Evolutionary conservation across 1,140 invertebrate species (phyloP).

Genomic region (Drosophila willistoni): DNA sequence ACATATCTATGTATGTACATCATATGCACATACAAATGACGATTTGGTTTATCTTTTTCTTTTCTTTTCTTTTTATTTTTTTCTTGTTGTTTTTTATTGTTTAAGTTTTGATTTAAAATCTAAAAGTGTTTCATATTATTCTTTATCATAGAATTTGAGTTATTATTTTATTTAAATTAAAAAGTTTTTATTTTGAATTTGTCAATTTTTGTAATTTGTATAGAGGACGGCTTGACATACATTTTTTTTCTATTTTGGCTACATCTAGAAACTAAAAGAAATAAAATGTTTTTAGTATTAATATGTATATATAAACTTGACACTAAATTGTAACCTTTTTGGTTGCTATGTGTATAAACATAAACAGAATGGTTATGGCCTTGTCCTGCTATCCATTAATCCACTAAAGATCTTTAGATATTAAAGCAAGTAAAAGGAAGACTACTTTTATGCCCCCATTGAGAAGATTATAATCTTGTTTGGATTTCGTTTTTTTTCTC

Average conservation of each 20-base stretch:
- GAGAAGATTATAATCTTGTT: neutral
- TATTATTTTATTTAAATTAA: constrained; percentile 36
- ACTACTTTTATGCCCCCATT: neutral
- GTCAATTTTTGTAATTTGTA: constrained; percentile 63
- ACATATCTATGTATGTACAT: neutral
- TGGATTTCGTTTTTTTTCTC: too few species aligned
- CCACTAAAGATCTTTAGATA: too few species aligned
- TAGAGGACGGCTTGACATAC: constrained; percentile 79
- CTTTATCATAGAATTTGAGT: constrained; percentile 4
- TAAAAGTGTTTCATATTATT: constrained; percentile 38
- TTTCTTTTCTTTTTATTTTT: constrained; percentile 38
- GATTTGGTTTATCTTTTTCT: constrained; percentile 30
- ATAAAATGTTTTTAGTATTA: neutral
- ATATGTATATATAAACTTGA: neutral
- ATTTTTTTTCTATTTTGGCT: constrained; percentile 52
- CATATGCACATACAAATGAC: constrained; percentile 21
- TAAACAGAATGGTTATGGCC: too few species aligned
- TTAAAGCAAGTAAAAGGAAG: too few species aligned
- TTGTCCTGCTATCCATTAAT: too few species aligned
- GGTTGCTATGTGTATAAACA: too few species aligned
- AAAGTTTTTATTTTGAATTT: constrained; percentile 54
- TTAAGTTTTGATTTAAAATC: constrained; percentile 20
- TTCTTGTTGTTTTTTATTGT: constrained; percentile 40
- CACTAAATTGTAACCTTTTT: too few species aligned
- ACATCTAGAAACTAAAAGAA: constrained; percentile 55